A percentile compares a stretch with the other conserved stretches of the same genome.
These are phyloP conservation scores for Drosophila simulans DNA, from an alignment of 1,140 invertebrate genomes.

Conservation along the genomic window DNA sequence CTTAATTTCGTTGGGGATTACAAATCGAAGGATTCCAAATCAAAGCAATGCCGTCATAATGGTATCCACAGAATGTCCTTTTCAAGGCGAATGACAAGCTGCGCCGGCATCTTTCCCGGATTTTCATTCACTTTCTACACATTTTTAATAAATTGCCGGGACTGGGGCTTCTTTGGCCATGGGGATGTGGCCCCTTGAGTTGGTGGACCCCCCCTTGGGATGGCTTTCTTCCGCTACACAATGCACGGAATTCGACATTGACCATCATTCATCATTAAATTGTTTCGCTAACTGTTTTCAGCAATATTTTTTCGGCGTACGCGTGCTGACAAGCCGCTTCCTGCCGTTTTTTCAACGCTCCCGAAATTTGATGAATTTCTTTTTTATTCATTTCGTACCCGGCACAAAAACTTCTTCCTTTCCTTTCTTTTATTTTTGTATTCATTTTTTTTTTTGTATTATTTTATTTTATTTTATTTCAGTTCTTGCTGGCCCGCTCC, in stretches of 20 bases:
- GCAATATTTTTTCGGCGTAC: conserved; percentile 54
- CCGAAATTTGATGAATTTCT: conserved; percentile 80
- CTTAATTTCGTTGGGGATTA: not conserved
- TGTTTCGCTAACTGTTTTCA: conserved; percentile 81
- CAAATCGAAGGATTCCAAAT: not conserved
- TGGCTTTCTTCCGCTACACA: conserved; percentile 13
- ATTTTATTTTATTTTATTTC: conserved; percentile 39
- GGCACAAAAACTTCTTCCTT: not conserved
- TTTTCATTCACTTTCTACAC: conserved; percentile 33
- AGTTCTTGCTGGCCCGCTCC: conserved; percentile 19
- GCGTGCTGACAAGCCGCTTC: conserved; percentile 76
- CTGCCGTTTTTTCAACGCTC: conserved; percentile 63
- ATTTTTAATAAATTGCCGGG: conserved; percentile 34
- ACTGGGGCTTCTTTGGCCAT: conserved; percentile 31
- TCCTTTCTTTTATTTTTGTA: conserved; percentile 19
- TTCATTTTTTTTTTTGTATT: conserved; percentile 1
- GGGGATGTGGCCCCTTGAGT: conserved; percentile 45
- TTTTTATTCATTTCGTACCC: conserved; percentile 70
- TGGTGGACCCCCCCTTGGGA: not conserved
- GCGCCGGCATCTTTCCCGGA: conserved; percentile 14
- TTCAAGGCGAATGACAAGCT: conserved; percentile 13
- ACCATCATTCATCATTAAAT: conserved; percentile 82
- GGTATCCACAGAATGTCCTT: conserved; percentile 3
- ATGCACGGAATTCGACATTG: conserved; percentile 59
- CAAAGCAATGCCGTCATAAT: not conserved